Conservation (phyloP, 2,797 vertebrate species). For the Hirundo rustica region DNA sequence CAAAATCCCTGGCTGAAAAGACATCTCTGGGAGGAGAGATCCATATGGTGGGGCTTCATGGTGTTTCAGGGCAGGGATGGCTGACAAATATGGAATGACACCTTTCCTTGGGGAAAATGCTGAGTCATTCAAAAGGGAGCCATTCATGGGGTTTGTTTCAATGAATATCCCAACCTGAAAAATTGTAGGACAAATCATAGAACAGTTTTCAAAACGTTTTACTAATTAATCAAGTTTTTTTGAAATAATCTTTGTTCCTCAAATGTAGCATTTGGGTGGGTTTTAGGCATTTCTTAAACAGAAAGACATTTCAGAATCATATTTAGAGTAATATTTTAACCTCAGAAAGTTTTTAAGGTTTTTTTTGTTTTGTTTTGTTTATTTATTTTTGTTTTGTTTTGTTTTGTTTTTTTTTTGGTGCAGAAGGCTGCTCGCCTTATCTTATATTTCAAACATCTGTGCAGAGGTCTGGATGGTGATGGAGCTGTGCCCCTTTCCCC, state of each 20-base stretch:
- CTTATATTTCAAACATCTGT: background rate
- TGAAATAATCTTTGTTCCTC: background rate
- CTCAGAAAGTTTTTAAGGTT: background rate
- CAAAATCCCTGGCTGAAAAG: background rate
- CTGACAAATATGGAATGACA: background rate
- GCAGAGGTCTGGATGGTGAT: background rate
- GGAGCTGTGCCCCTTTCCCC: background rate
- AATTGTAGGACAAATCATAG: background rate
- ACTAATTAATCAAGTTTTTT: background rate
- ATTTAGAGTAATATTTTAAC: background rate
- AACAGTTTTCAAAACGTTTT: background rate
- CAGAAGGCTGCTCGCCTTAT: background rate
- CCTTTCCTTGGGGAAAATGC: background rate
- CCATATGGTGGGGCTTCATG: background rate
- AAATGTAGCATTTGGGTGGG: background rate
- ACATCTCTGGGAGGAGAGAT: background rate
- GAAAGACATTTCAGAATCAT: background rate
- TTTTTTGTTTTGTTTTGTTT: background rate
- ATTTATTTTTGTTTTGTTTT: too few species aligned
- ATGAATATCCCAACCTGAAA: background rate
- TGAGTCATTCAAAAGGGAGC: background rate
- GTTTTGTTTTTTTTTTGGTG: background rate
- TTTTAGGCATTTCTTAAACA: background rate
- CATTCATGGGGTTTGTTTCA: background rate
- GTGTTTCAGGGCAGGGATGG: background rate